Evolutionary conservation across 2,797 vertebrate genomes (phyloP).

Genomic region (Sebastes goodei): DNA sequence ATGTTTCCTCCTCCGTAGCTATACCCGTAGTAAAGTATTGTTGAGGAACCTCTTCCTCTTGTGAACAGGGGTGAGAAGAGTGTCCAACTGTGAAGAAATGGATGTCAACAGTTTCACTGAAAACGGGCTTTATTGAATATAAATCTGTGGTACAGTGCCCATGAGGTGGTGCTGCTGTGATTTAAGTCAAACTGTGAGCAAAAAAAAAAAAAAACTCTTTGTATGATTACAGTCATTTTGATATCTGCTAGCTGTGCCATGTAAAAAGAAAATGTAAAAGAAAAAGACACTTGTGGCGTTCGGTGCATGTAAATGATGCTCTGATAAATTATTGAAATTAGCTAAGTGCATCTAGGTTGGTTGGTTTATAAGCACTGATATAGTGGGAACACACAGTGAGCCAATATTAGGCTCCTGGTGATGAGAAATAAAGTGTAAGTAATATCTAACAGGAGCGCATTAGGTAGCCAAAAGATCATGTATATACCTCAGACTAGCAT

Average conservation of each 20-base stretch:
- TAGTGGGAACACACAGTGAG: not conserved
- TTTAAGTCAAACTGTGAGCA: constrained; percentile 31
- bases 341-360: constrained; percentile 67
- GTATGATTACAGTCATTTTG: constrained; percentile 36
- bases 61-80: not conserved
- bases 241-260: constrained; percentile 3
- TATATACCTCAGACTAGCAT: not conserved
- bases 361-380: constrained; percentile 58
- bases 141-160: constrained; percentile 70
- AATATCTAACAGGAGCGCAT: not conserved
- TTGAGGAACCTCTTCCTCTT: not conserved
- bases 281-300: constrained; percentile 25
- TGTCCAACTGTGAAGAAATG: not conserved
- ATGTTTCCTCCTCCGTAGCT: not conserved
- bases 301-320: constrained; percentile 59
- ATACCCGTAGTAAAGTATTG: not conserved
- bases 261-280: constrained; percentile 17
- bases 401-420: not conserved
- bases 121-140: constrained; percentile 79
- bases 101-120: constrained; percentile 12
- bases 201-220: constrained; percentile 12
- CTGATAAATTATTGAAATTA: constrained; percentile 64
- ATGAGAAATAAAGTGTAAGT: not conserved
- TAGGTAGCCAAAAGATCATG: not conserved
- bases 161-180: constrained; percentile 43